phyloP scores from a whole-genome alignment of 2,113 vertebrate genomes.

The Pardalotus punctatus region DNA sequence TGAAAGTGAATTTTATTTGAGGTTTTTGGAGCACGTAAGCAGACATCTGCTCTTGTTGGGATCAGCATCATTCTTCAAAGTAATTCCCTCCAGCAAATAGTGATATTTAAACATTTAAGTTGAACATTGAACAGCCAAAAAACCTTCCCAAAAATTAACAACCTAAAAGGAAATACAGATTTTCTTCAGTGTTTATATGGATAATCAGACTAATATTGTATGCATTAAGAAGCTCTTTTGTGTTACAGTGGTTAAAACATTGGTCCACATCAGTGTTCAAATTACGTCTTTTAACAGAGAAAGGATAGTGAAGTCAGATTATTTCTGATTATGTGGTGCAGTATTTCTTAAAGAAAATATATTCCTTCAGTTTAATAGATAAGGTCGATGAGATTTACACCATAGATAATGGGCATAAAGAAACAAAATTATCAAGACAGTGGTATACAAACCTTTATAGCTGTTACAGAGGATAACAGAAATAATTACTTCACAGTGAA shows the following conservation, averaged over 20 bases:
- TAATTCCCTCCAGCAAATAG: neutral
- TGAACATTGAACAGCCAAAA: neutral
- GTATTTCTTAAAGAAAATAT: neutral
- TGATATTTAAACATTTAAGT: neutral
- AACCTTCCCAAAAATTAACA: neutral
- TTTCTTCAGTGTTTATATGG: neutral
- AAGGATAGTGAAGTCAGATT: neutral
- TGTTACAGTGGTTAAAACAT: neutral
- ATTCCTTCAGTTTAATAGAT: neutral
- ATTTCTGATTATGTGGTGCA: neutral
- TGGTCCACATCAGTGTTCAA: neutral
- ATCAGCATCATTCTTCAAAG: neutral
- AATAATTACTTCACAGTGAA: neutral
- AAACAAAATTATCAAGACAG: neutral
- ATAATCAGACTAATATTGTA: neutral
- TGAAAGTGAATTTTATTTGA: neutral
- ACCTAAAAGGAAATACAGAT: neutral
- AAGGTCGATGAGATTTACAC: neutral
- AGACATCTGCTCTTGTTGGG: neutral
- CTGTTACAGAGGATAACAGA: neutral
- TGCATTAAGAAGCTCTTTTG: neutral
- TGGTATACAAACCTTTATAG: neutral
- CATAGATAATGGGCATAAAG: neutral
- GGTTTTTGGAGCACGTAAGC: neutral
- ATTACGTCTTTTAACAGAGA: neutral